A percentile compares a stretch with the other conserved stretches of the same genome.
Evolutionary conservation across 2,888 invertebrate species (phyloP).

Genomic region (Emesis furor): DNA sequence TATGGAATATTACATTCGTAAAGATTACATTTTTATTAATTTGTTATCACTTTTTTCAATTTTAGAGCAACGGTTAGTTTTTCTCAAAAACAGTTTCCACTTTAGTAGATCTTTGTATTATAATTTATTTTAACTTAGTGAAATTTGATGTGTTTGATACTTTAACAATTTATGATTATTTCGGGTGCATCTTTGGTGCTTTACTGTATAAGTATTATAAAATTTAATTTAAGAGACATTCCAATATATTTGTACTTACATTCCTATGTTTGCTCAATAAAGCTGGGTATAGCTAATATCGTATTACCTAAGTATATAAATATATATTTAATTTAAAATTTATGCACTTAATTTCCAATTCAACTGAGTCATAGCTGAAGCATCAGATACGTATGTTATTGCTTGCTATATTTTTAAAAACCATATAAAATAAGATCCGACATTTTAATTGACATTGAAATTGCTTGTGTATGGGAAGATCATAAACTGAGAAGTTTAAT

Average conservation of each 20-base stretch:
- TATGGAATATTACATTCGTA: too few species aligned
- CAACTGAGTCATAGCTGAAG: too few species aligned
- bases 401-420: too few species aligned
- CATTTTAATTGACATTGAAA: too few species aligned
- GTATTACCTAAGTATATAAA: neutral
- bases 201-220: conserved; percentile 48
- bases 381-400: too few species aligned
- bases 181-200: conserved; percentile 85
- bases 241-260: conserved; percentile 36
- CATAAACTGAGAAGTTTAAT: too few species aligned
- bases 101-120: conserved; percentile 80
- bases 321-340: too few species aligned
- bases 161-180: conserved; percentile 79
- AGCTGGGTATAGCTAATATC: neutral
- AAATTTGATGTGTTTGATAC: conserved; percentile 86
- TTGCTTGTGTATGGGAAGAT: too few species aligned
- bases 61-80: neutral
- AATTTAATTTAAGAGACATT: conserved; percentile 41
- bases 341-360: too few species aligned
- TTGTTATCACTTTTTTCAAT: neutral
- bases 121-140: conserved; percentile 89
- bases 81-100: neutral
- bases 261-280: conserved; percentile 29
- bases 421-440: too few species aligned
- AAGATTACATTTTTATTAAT: too few species aligned